Conservation (phyloP, 2,113 vertebrate genomes). For the Smithornis capensis region DNA sequence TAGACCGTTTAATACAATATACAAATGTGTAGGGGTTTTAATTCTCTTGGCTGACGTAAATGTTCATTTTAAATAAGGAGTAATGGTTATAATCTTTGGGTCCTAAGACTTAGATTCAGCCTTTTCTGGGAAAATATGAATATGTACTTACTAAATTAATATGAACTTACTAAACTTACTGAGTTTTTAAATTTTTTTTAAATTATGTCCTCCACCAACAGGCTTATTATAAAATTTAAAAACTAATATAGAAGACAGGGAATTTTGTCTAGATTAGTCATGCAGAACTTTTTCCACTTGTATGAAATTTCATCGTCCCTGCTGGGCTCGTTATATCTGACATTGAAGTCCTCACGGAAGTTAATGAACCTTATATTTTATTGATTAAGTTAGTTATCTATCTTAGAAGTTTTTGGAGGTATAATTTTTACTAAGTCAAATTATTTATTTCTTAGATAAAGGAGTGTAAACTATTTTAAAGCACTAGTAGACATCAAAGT, state of each 20-base stretch:
- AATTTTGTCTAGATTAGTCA: not conserved
- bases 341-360: slow-evolving; percentile 15
- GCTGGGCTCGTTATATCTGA: slow-evolving; percentile 10
- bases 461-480: not conserved
- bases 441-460: not conserved
- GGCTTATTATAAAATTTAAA: not conserved
- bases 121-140: not conserved
- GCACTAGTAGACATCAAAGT: not conserved
- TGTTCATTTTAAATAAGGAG: not conserved
- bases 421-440: not conserved
- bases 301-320: slow-evolving; percentile 12
- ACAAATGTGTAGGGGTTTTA: not conserved
- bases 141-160: not conserved
- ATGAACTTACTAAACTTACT: not conserved
- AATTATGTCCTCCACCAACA: not conserved
- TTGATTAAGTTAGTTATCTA: not conserved
- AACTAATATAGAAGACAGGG: fast-evolving
- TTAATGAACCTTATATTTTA: slow-evolving; percentile 28
- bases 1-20: not conserved
- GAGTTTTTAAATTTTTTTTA: not conserved
- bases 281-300: not conserved
- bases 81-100: not conserved
- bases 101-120: not conserved
- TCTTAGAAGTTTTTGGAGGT: not conserved
- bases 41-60: not conserved